These are phyloP conservation scores for Chaunax sp. DNA, from an alignment of 2,797 vertebrate genomes.

Conservation along the genomic window DNA sequence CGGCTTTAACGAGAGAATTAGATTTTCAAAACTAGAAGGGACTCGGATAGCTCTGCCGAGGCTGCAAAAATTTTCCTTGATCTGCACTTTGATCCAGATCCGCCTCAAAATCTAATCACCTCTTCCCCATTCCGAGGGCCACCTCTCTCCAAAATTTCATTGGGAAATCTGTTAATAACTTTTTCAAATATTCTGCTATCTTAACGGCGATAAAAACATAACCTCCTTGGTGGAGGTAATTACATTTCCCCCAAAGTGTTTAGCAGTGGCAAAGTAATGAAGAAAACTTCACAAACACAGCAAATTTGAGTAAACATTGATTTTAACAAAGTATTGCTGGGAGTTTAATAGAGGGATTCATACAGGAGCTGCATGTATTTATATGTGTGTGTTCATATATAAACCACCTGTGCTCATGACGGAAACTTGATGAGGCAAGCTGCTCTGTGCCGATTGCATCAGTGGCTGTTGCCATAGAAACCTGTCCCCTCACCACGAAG, in stretches of 20 bases:
- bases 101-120: too few relatives aligned
- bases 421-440: slow-evolving; percentile 65
- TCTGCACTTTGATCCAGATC: too few relatives aligned
- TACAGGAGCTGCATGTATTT: background rate
- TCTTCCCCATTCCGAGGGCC: too few relatives aligned
- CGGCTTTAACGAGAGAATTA: slow-evolving; percentile 18
- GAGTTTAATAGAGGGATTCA: slow-evolving; percentile 4
- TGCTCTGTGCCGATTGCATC: slow-evolving; percentile 67
- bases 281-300: slow-evolving; percentile 9
- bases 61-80: too few relatives aligned
- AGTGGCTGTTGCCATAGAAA: slow-evolving; percentile 71
- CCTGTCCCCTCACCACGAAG: slow-evolving; percentile 58
- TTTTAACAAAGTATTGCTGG: background rate
- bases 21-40: slow-evolving; percentile 54
- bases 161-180: too few relatives aligned
- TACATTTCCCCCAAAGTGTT: slow-evolving; percentile 8
- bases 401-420: slow-evolving; percentile 58
- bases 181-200: too few relatives aligned
- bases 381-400: background rate
- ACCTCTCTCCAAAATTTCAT: too few relatives aligned
- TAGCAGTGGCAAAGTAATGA: slow-evolving; percentile 4
- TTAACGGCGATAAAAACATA: too few relatives aligned
- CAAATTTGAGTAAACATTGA: slow-evolving; percentile 15
- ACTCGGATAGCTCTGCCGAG: background rate
- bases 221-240: too few relatives aligned